Percentiles rank a stretch among this genome's conserved stretches.
Evolutionary conservation across 2,888 invertebrate genomes (phyloP).

Genomic region (Margaritifera margaritifera): DNA sequence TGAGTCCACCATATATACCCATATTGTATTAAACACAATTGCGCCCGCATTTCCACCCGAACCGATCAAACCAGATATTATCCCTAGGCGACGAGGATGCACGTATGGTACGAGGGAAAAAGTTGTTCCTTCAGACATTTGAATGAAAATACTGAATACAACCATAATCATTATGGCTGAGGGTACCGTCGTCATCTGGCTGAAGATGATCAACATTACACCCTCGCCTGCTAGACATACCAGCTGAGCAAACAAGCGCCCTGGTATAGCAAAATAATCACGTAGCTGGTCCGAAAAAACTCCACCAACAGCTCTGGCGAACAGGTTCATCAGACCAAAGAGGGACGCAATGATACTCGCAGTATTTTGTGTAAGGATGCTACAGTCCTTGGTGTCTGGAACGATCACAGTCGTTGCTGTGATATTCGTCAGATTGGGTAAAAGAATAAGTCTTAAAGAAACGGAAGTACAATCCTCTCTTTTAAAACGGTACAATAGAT

Average conservation of each 20-base stretch:
- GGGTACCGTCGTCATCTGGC: too few relatives aligned
- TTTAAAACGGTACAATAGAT: slow-evolving; percentile 29
- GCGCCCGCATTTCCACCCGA: too few relatives aligned
- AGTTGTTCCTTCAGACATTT: too few relatives aligned
- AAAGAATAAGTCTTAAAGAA: background rate
- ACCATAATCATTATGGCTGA: too few relatives aligned
- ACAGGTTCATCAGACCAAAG: slow-evolving; percentile 31
- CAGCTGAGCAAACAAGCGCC: slow-evolving; percentile 23
- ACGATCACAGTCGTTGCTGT: slow-evolving; percentile 4
- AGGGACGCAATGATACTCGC: slow-evolving; percentile 30
- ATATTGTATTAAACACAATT: too few relatives aligned
- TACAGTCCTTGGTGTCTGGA: slow-evolving; percentile 8
- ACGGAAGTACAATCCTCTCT: slow-evolving; percentile 14
- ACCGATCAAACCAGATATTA: too few relatives aligned
- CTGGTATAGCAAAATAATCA: slow-evolving; percentile 16
- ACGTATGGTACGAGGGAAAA: too few relatives aligned
- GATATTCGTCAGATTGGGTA: slow-evolving; percentile 1
- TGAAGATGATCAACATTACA: too few relatives aligned
- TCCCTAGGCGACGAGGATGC: too few relatives aligned
- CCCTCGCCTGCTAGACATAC: slow-evolving; percentile 22
- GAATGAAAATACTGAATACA: too few relatives aligned
- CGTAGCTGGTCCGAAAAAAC: slow-evolving; percentile 18
- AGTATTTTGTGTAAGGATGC: slow-evolving; percentile 22
- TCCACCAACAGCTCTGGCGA: slow-evolving; percentile 28
- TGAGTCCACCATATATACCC: too few relatives aligned